phyloP scores from a whole-genome alignment of 2,797 vertebrate genomes.

The Diceros bicornis region DNA sequence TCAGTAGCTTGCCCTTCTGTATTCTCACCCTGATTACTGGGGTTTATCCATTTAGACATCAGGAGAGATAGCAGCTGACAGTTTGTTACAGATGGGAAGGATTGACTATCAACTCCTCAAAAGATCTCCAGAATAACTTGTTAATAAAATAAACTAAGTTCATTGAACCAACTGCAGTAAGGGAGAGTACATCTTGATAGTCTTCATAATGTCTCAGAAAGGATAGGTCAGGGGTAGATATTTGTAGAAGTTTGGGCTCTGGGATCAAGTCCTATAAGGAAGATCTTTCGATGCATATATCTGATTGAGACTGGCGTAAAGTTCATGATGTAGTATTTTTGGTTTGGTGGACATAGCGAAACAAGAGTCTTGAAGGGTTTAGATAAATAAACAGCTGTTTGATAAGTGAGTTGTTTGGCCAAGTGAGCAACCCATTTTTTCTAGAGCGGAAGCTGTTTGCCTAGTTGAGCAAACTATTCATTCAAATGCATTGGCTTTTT shows the following conservation, averaged over 20 bases:
- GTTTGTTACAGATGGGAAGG: neutral
- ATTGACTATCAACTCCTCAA: neutral
- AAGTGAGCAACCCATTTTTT: neutral
- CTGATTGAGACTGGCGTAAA: neutral
- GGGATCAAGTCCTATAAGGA: neutral
- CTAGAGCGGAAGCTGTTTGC: neutral
- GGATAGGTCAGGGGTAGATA: neutral
- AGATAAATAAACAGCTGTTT: constrained; percentile 45
- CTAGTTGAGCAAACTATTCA: constrained; percentile 44
- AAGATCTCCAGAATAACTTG: neutral
- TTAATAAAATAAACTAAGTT: neutral
- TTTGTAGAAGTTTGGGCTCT: neutral
- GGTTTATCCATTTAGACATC: neutral
- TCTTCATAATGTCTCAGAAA: neutral
- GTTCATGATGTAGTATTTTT: constrained; percentile 4
- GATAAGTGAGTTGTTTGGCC: constrained; percentile 3
- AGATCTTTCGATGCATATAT: neutral
- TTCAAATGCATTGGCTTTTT: constrained; percentile 17
- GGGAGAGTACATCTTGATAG: neutral
- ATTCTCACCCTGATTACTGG: neutral
- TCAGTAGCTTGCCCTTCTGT: neutral
- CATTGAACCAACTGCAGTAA: neutral
- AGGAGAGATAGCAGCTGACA: neutral
- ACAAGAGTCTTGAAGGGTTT: neutral
- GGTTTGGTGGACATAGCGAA: neutral